These are phyloP conservation scores for Spodoptera picta DNA, from an alignment of 2,888 invertebrate genomes.

Conservation along the genomic window DNA sequence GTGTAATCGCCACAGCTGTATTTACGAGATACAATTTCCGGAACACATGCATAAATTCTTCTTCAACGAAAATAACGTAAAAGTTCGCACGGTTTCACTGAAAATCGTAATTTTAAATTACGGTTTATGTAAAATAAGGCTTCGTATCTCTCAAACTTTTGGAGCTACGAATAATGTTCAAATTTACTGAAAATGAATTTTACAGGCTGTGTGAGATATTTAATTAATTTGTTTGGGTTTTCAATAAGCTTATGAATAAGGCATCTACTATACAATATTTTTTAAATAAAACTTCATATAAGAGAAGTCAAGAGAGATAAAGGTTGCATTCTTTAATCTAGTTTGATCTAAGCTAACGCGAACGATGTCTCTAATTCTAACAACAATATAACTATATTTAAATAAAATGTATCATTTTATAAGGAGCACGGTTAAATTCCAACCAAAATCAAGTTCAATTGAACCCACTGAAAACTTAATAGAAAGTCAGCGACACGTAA, in stretches of 20 bases:
- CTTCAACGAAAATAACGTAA: constrained; percentile 30
- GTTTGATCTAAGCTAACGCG: too few species aligned
- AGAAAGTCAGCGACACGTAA: constrained; percentile 13
- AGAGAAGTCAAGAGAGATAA: too few species aligned
- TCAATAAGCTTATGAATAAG: too few species aligned
- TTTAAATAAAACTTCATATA: too few species aligned
- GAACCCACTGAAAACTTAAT: constrained; percentile 15
- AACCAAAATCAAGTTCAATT: background rate
- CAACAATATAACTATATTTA: too few species aligned
- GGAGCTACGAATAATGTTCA: constrained; percentile 16
- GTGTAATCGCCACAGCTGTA: constrained; percentile 8
- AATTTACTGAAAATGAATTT: constrained; percentile 10
- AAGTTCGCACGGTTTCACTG: constrained; percentile 19
- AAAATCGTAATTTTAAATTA: constrained; percentile 48
- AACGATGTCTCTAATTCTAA: too few species aligned
- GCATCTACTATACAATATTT: too few species aligned
- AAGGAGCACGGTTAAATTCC: too few species aligned
- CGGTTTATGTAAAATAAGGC: constrained; percentile 17
- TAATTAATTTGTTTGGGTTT: constrained; percentile 1
- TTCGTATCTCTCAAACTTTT: constrained; percentile 29
- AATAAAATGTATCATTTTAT: too few species aligned
- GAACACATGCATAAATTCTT: constrained; percentile 17
- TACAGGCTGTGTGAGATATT: background rate
- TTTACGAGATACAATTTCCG: constrained; percentile 18
- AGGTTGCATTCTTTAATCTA: too few species aligned